These are phyloP conservation scores for Ctenicera cuprea DNA, from an alignment of 2,888 invertebrate species.

Conservation along the genomic window DNA sequence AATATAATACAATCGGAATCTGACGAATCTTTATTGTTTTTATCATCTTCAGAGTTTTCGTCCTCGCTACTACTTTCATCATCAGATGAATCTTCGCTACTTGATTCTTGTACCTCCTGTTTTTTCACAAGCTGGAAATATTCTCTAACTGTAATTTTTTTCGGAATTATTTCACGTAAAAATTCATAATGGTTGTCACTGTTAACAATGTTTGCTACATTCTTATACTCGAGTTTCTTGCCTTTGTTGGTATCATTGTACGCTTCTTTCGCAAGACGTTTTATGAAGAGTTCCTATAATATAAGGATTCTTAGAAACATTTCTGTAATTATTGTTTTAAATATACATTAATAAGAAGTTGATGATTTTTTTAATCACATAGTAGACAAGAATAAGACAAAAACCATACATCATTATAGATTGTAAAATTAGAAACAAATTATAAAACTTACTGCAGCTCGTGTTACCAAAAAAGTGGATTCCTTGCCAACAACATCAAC, in stretches of 20 bases:
- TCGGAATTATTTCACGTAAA: constrained; percentile 9
- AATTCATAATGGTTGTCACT: constrained; percentile 3
- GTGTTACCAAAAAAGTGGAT: constrained; percentile 84
- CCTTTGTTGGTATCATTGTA: background rate
- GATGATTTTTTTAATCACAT: too few species aligned
- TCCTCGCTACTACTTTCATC: constrained; percentile 1
- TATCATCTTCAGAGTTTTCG: background rate
- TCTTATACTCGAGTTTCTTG: constrained; percentile 8
- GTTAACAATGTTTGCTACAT: constrained; percentile 12
- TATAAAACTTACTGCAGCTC: constrained; percentile 80
- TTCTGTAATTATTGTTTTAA: background rate
- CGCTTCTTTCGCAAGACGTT: constrained; percentile 13
- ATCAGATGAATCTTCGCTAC: background rate
- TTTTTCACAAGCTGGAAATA: constrained; percentile 5
- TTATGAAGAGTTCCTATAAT: constrained; percentile 17
- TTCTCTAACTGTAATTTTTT: constrained; percentile 9
- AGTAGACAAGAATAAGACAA: too few species aligned
- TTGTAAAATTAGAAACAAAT: background rate
- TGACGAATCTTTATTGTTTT: background rate
- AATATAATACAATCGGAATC: constrained; percentile 10
- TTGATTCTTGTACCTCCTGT: background rate
- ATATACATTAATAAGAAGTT: too few species aligned
- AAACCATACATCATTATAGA: too few species aligned
- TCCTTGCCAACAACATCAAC: constrained; percentile 87
- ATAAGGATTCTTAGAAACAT: background rate